A percentile compares a stretch with the other conserved stretches of the same genome.
phyloP scores from a whole-genome alignment of 2,797 vertebrate species.

The Xyrichtys novacula region DNA sequence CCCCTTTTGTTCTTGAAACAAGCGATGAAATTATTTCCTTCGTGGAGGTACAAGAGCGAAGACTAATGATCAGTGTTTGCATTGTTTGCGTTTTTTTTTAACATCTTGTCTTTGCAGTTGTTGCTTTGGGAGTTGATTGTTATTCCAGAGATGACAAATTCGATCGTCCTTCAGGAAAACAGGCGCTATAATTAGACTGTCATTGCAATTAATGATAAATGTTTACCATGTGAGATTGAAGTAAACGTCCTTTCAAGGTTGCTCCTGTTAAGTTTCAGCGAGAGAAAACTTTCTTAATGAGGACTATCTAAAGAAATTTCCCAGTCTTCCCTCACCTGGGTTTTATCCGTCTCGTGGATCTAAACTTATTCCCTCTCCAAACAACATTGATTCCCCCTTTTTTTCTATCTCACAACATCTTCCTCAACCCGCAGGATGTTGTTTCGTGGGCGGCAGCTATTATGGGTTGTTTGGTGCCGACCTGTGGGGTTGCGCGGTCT shows the following conservation, averaged over 20 bases:
- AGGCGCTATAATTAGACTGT: conserved; percentile 66
- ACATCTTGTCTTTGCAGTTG: conserved; percentile 22
- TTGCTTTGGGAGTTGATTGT: conserved; percentile 56
- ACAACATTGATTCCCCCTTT: conserved; percentile 25
- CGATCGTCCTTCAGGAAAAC: conserved; percentile 68
- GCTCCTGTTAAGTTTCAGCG: conserved; percentile 4
- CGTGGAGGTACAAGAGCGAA: conserved; percentile 18
- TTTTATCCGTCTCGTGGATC: conserved; percentile 13
- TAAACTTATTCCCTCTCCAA: conserved; percentile 40
- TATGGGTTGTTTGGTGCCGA: conserved; percentile 70
- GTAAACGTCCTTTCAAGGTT: conserved; percentile 56
- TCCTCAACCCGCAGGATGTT: conserved; percentile 63
- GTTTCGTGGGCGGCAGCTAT: conserved; percentile 69
- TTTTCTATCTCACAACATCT: conserved; percentile 48
- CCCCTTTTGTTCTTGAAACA: conserved; percentile 33
- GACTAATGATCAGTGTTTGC: conserved; percentile 54
- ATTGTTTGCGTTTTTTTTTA: conserved; percentile 26
- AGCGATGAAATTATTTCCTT: conserved; percentile 26
- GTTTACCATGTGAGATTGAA: conserved; percentile 43
- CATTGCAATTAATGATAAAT: conserved; percentile 66
- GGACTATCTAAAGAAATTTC: conserved; percentile 5
- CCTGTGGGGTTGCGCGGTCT: conserved; percentile 70
- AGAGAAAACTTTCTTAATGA: conserved; percentile 24
- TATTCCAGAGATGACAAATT: conserved; percentile 60
- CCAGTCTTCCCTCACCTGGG: background rate